These are phyloP conservation scores for Anhinga anhinga DNA, from an alignment of 2,113 vertebrate species.

Conservation along the genomic window DNA sequence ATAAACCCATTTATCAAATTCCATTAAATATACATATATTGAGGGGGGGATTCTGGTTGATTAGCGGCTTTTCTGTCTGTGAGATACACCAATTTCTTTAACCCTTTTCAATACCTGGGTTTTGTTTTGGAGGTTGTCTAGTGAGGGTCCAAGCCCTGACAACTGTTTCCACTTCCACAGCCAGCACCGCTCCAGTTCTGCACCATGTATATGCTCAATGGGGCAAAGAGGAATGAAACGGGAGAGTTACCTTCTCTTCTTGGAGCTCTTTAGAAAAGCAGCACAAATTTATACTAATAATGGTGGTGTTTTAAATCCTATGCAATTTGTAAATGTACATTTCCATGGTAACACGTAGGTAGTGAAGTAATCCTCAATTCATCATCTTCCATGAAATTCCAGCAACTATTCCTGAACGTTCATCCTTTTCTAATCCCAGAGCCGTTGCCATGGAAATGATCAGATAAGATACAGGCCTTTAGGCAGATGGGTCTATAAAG, in stretches of 20 bases:
- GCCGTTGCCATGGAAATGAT: conserved; percentile 85
- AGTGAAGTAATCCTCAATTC: conserved; percentile 76
- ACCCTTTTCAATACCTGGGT: background rate
- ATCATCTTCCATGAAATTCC: conserved; percentile 76
- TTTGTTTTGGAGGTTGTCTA: background rate
- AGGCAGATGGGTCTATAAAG: conserved; percentile 72
- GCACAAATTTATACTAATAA: conserved; percentile 57
- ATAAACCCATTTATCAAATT: background rate
- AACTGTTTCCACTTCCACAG: background rate
- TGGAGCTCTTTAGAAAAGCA: background rate
- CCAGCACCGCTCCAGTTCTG: background rate
- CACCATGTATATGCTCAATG: fast-evolving
- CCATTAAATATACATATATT: too few species aligned
- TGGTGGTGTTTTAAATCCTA: conserved; percentile 54
- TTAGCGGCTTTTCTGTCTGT: background rate
- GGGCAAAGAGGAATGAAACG: background rate
- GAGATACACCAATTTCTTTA: background rate
- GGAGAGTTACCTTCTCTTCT: background rate
- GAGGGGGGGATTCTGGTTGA: fast-evolving
- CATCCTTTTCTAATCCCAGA: conserved; percentile 79
- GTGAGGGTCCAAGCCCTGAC: background rate
- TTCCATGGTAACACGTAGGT: conserved; percentile 74
- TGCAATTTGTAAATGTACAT: conserved; percentile 75
- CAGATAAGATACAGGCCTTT: conserved; percentile 75
- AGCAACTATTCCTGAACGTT: conserved; percentile 76